These are phyloP conservation scores for Dorcus hopei DNA, from an alignment of 2,888 invertebrate species.

Conservation along the genomic window DNA sequence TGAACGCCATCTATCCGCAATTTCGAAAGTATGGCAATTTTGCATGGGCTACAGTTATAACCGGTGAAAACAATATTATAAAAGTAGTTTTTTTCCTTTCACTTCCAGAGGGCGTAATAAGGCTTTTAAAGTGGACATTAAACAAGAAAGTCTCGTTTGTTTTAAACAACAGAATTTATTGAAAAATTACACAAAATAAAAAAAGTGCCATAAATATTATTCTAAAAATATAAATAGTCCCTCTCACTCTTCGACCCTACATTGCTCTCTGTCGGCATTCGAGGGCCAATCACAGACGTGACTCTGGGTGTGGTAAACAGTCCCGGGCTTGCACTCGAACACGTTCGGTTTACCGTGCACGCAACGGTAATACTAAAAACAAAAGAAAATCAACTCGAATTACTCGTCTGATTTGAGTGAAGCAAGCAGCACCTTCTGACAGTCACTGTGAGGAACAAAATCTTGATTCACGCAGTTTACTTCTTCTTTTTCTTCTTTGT, in stretches of 20 bases:
- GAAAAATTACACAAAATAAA: too few relatives aligned
- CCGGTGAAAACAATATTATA: too few relatives aligned
- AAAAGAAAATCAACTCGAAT: conserved; percentile 17
- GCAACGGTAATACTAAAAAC: conserved; percentile 78
- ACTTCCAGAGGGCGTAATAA: too few relatives aligned
- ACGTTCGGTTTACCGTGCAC: conserved; percentile 72
- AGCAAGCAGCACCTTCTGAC: conserved; percentile 49
- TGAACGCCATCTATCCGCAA: too few relatives aligned
- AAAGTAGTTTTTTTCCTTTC: too few relatives aligned
- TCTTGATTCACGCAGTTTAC: conserved; percentile 55
- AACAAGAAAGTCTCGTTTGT: too few relatives aligned
- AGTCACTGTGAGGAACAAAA: conserved; percentile 58
- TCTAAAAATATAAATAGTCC: background rate
- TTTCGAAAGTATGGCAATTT: too few relatives aligned
- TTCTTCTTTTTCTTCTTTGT: conserved; percentile 25
- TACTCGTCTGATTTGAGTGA: background rate
- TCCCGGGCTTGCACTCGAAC: conserved; percentile 71
- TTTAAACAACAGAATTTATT: too few relatives aligned
- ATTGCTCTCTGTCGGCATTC: conserved; percentile 64
- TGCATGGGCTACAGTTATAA: too few relatives aligned
- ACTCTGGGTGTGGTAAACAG: conserved; percentile 68
- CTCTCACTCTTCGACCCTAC: conserved; percentile 34
- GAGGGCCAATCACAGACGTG: conserved; percentile 81
- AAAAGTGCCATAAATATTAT: background rate
- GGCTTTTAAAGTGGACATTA: too few relatives aligned